Base-by-base conservation (phyloP, 2,797 vertebrate species). In the Distichodus sexfasciatus region DNA sequence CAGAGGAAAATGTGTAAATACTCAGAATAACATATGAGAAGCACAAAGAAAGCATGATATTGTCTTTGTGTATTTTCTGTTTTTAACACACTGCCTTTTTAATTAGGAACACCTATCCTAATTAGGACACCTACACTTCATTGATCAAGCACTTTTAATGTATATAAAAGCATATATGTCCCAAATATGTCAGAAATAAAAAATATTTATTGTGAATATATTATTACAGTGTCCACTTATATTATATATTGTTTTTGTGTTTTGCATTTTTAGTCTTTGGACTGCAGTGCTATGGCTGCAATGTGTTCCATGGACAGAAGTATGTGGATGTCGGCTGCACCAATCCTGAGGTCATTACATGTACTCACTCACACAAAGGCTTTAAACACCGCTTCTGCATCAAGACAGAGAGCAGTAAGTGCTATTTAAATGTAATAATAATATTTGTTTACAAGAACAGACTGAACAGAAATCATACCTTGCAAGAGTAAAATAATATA, bases 231-330 rank as follows among this genome's bases (percentile, higher is more conserved):
- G 4, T 24, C 6, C 11, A 40, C 3, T 11, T 15, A 12, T 14
- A 43, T 10, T 12, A 12, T 43, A 40, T 7, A 31, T 9, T 15
- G 12, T 14, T 28, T 4, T 31, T 44, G 7, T 51, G 5, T 31
- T 12, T 5, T 28, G 21, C 21, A 7, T 66, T 60, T 41, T 1
- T 26, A 96, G 94, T 84, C 43, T 81, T 85, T 0, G 92, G 91
- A 4, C 91, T 97, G 62, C 94, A 92, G 89, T 97, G 95, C 69
- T 97, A 95, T 46, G 92, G 92, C 89, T 97, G 94, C 85, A 97
- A 96, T 76, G 91, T 96, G 68, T 85, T 96, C 53, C 90, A 92
- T 19, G 94, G 93, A 41, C 87, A 92, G 84, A 88, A 87, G 69
- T 93, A 92, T 4, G 91, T 96, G 82, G 94, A 94, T 55, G 89